phyloP scores from a whole-genome alignment of 1,140 invertebrate species.

The Polyergus mexicanus region DNA sequence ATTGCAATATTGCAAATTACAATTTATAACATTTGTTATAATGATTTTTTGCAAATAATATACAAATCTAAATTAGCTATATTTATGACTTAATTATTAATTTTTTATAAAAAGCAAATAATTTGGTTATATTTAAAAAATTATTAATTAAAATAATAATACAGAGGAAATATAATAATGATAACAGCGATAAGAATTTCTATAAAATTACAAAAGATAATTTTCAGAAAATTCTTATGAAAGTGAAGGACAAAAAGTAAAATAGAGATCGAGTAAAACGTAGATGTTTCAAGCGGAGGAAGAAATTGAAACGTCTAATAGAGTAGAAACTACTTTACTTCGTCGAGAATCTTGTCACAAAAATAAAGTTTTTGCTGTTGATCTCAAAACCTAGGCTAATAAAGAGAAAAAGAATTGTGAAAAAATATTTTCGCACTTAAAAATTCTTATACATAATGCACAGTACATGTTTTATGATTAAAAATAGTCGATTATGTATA shows the following conservation, averaged over 20 bases:
- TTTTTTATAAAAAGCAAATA: neutral
- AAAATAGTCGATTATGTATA: neutral
- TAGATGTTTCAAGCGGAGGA: slow-evolving; percentile 41
- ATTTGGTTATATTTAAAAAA: neutral
- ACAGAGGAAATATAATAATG: neutral
- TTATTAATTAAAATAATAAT: neutral
- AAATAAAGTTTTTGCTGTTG: slow-evolving; percentile 77
- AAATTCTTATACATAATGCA: neutral
- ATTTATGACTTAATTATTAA: neutral
- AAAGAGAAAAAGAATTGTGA: slow-evolving; percentile 55
- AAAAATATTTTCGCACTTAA: neutral
- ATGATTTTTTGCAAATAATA: neutral
- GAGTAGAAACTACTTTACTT: slow-evolving; percentile 69
- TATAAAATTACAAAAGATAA: slow-evolving; percentile 21
- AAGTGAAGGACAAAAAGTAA: slow-evolving; percentile 26
- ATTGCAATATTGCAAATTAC: too few species aligned
- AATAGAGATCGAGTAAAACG: neutral
- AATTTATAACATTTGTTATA: too few species aligned
- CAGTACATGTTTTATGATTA: neutral
- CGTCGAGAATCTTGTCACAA: slow-evolving; percentile 75
- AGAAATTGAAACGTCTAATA: slow-evolving; percentile 53
- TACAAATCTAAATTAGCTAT: neutral
- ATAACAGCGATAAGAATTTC: neutral
- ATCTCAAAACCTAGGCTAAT: slow-evolving; percentile 77
- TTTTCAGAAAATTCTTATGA: slow-evolving; percentile 15